Evolutionary conservation across 2,888 invertebrate genomes (phyloP), one percentile per base, ranked within the genome.

Genomic region (Nemotelus nigrinus): DNA sequence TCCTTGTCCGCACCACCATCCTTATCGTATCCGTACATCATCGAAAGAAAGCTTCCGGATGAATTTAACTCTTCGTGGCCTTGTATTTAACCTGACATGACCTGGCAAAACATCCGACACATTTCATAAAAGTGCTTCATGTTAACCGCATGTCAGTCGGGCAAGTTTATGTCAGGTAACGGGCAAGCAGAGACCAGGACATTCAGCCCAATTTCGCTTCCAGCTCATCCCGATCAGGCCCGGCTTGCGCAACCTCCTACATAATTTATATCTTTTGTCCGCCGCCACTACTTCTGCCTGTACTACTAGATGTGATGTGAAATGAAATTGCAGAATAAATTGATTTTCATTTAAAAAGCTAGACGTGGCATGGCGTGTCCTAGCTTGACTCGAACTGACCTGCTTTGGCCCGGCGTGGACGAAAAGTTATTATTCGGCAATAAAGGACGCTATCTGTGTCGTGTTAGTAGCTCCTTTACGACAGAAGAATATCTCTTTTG

Each of bases 271-370:
- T 25, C 65, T 45, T 65, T 45, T 45, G 65, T 65, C 44, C 10
- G 8, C 25, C 25, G 25, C 25, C 25, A 25, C 25, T 25, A 25
- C 25, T 25, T 25, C 25, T 25, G 25, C 25, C 25, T 25, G 25
- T 25, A 25, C 25, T 25, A 25, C 25, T 25, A 25, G 25, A 25
- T 25, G 47, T 5, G 43, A 50, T 39, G 55, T 71, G 71, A 71
- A 71, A 71, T 71, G 47, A 71, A 71, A 57, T 55, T 55, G 57
- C 55, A 41, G 57, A 71, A 71, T 71, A 71, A 71, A 71, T 71
- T 53, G 71, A 55, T 71, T 57, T 71, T 71, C 71, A 55, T 71
- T 53, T 71, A 41, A 71, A 71, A 71, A 8, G 25, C 25, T 25
- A 25, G 25, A 25, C 25, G 25, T 25, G 25, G 25, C 25, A 25